phyloP scores from a whole-genome alignment of 2,113 vertebrate genomes.

The Hyperopisus bebe region DNA sequence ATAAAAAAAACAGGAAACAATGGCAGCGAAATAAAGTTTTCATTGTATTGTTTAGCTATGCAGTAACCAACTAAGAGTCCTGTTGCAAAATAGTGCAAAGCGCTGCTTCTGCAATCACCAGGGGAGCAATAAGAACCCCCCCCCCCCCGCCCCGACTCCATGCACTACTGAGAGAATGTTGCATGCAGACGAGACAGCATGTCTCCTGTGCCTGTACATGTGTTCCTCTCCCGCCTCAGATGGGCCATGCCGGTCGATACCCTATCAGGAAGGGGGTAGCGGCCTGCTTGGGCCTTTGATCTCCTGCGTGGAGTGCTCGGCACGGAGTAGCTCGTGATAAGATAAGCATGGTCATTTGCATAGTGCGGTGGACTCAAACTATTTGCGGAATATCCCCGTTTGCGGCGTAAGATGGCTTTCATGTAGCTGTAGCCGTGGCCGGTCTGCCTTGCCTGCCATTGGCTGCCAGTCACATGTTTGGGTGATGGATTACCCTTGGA shows the following conservation, averaged over 20 bases:
- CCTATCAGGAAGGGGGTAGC: neutral
- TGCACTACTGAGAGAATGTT: neutral
- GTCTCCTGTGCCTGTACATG: neutral
- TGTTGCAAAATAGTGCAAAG: neutral
- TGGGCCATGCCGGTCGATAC: neutral
- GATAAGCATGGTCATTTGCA: conserved; percentile 11
- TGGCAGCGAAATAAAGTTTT: neutral
- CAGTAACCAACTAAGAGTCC: neutral
- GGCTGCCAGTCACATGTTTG: neutral
- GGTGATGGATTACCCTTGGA: neutral
- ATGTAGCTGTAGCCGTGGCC: neutral
- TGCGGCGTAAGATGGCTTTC: neutral
- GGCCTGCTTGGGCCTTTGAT: neutral
- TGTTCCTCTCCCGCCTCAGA: neutral
- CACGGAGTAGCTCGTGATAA: neutral
- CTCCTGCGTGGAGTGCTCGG: neutral
- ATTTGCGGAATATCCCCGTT: neutral
- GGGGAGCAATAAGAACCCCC: neutral
- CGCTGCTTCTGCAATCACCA: neutral
- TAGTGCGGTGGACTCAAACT: neutral
- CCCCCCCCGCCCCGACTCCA: neutral
- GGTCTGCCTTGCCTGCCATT: neutral
- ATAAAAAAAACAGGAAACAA: neutral
- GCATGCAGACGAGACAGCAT: neutral
- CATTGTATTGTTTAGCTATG: neutral